Percentiles rank a stretch among this genome's conserved stretches.
These are phyloP conservation scores for Gasterosteus nipponicus DNA, from an alignment of 2,113 vertebrate species.

Conservation along the genomic window DNA sequence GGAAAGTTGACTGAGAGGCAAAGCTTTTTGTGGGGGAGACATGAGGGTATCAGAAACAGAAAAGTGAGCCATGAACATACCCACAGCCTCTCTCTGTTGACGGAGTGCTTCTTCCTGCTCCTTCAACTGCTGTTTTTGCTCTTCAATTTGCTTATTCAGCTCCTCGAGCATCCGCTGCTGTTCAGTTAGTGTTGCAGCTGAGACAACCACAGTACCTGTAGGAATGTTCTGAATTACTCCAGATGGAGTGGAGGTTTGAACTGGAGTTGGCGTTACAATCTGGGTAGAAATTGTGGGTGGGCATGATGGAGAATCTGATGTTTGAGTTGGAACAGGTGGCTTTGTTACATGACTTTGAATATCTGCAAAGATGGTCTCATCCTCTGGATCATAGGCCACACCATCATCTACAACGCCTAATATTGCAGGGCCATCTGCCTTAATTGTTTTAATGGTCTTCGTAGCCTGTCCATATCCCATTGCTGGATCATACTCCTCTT, in stretches of 20 bases:
- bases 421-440: conserved; percentile 55
- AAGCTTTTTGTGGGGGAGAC: conserved; percentile 88
- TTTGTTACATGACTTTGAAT: conserved; percentile 84
- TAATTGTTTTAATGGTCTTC: conserved; percentile 61
- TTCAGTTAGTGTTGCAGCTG: conserved; percentile 86
- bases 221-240: conserved; percentile 42
- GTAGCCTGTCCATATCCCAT: conserved; percentile 70
- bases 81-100: conserved; percentile 92
- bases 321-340: conserved; percentile 49
- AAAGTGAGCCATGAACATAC: conserved; percentile 96
- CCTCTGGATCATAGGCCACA: conserved; percentile 95
- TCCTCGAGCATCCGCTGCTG: conserved; percentile 96
- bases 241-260: conserved; percentile 25
- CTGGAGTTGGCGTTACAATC: conserved; percentile 15
- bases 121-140: conserved; percentile 92
- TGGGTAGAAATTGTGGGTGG: conserved; percentile 22
- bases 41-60: conserved; percentile 93
- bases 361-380: conserved; percentile 93
- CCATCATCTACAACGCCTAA: conserved; percentile 83
- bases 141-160: conserved; percentile 95
- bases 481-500: conserved; percentile 92
- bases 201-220: conserved; percentile 70
- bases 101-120: conserved; percentile 94
- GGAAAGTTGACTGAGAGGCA: conserved; percentile 68
- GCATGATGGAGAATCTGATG: conserved; percentile 24